Evolutionary conservation across 2,113 vertebrate species (phyloP).

Genomic region (Rhipidura dahli): DNA sequence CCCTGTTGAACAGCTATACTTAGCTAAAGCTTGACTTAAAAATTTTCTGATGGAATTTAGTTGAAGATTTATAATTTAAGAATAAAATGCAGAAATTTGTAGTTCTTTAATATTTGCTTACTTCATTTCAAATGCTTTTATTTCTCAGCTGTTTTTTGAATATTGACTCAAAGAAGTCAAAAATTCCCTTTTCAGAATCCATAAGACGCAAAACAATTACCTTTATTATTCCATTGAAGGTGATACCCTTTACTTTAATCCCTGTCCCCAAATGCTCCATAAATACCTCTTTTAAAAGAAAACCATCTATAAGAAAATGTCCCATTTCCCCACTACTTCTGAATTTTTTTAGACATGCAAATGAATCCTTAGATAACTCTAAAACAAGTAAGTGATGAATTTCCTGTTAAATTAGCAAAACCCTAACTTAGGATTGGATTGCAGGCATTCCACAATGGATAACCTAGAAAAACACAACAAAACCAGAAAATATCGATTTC

Average conservation of each 20-base stretch:
- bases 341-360: neutral
- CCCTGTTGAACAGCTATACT: neutral
- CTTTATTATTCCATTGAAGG: neutral
- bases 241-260: neutral
- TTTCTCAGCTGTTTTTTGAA: neutral
- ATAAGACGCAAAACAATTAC: rapidly evolving
- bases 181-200: neutral
- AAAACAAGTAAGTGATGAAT: neutral
- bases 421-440: neutral
- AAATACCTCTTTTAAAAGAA: neutral
- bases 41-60: neutral
- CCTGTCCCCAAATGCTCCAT: neutral
- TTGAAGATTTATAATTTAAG: neutral
- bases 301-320: neutral
- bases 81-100: neutral
- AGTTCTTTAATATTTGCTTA: neutral
- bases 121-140: neutral
- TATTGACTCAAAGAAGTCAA: neutral
- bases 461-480: neutral
- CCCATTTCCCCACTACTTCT: neutral
- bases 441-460: neutral
- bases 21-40: neutral
- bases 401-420: neutral
- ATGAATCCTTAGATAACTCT: neutral
- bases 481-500: neutral